Base-by-base conservation (phyloP, 2,888 invertebrate genomes). In the Philonicus albiceps region DNA sequence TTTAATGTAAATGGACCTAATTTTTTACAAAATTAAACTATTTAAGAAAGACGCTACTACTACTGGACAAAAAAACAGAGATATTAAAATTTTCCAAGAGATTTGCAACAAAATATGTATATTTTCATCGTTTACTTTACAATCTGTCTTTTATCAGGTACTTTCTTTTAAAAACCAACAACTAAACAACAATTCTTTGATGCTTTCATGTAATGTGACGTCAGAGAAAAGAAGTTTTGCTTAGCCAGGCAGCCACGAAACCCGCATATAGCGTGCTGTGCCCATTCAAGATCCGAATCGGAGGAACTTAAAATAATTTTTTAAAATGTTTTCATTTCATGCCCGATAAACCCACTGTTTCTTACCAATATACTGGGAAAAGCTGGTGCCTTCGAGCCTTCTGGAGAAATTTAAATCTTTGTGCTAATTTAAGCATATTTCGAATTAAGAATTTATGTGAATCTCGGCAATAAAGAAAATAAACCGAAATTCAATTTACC, bases 141-240 rank as follows among this genome's bases (percentile, higher is more conserved):
- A 87, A 88, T 89, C 88, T 89, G 88, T 89, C 89, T 88, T 89
- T 88, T 88, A 89, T 89, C 89, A 89, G 89, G 89, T 89, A 89
- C 89, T 73, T 84, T 73, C 72, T 84, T 84, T 84, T 88, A 88
- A 88, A 87, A 88, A 88, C 88, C 88, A 89, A 88, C 88, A 88
- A 89, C 87, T 88, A 84, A 84, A 84, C 73, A 84, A 84, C 84
- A 84, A 87, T 80, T 86, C 72, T 84, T 73, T 73, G 84, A 73
- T 34, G 72, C 27, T 84, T 73, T 64, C 37, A 8, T 81, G 31
- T 55, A 30, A 83, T 72, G 72, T 40, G 64, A 37, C 72, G 84
- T 37, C 84, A 84, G 84, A 73, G 27, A 37, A 64, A 34, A 13
- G 55, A 72, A 72, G 19, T 83, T 64, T 64, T 72, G 31, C 43